phyloP scores from a whole-genome alignment of 2,888 invertebrate genomes.

The Poecilobothrus nobilitatus region DNA sequence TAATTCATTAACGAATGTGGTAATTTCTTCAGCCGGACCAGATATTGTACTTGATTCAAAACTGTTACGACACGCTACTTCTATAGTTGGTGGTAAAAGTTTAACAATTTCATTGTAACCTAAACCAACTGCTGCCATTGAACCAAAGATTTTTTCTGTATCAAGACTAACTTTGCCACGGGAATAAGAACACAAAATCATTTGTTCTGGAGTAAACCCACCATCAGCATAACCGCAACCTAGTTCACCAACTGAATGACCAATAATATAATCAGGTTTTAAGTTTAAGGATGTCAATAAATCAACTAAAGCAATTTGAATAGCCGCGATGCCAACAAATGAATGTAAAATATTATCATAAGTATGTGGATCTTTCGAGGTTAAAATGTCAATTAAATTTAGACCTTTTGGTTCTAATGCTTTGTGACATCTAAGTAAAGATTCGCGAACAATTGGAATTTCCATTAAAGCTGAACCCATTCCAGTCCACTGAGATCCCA shows the following conservation, averaged over 20 bases:
- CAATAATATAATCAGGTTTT: slow-evolving; percentile 62
- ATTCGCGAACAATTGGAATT: slow-evolving; percentile 60
- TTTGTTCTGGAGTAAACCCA: slow-evolving; percentile 75
- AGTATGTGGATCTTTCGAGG: slow-evolving; percentile 50
- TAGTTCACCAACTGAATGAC: slow-evolving; percentile 88
- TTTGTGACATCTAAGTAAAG: slow-evolving; percentile 53
- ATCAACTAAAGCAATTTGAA: slow-evolving; percentile 54
- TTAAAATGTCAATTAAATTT: slow-evolving; percentile 54
- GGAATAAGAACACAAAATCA: slow-evolving; percentile 75
- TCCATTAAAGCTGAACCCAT: slow-evolving; percentile 71
- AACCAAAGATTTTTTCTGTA: slow-evolving; percentile 58
- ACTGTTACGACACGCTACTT: slow-evolving; percentile 79
- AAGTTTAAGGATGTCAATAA: slow-evolving; percentile 52
- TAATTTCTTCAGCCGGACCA: slow-evolving; percentile 63
- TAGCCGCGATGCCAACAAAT: slow-evolving; percentile 63
- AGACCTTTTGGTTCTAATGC: slow-evolving; percentile 52
- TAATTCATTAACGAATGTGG: slow-evolving; percentile 55
- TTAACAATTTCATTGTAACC: slow-evolving; percentile 48
- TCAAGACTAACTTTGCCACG: slow-evolving; percentile 68
- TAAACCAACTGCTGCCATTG: slow-evolving; percentile 83
- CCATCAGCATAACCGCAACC: slow-evolving; percentile 93
- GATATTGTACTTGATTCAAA: slow-evolving; percentile 80
- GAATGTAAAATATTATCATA: slow-evolving; percentile 58
- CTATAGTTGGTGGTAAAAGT: slow-evolving; percentile 64
- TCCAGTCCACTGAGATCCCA: slow-evolving; percentile 79